phyloP scores from a whole-genome alignment of 2,797 vertebrate species.

The Sciurus vulgaris region DNA sequence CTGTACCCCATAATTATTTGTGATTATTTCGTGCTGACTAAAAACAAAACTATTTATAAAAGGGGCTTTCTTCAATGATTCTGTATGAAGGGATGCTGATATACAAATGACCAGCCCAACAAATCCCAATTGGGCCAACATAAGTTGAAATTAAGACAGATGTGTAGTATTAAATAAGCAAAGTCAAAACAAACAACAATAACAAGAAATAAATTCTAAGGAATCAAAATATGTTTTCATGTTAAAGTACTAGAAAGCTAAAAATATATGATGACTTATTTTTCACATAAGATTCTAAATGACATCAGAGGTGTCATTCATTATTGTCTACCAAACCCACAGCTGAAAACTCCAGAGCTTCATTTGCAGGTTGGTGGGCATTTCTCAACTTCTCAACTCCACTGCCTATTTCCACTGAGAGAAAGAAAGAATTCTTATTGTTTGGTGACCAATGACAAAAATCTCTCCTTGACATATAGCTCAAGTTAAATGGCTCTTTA shows the following conservation, averaged over 20 bases:
- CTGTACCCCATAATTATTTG: not conserved
- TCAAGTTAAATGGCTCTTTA: constrained; percentile 46
- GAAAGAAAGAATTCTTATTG: constrained; percentile 19
- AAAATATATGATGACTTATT: constrained; percentile 34
- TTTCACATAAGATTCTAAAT: constrained; percentile 53
- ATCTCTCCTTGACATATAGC: not conserved
- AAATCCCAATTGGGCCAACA: constrained; percentile 65
- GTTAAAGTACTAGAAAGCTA: constrained; percentile 70
- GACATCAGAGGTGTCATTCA: constrained; percentile 50
- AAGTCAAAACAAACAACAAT: not conserved
- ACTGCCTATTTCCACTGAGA: constrained; percentile 36
- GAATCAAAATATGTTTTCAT: constrained; percentile 44
- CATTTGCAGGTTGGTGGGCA: constrained; percentile 5
- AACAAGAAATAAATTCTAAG: constrained; percentile 7
- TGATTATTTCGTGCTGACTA: not conserved
- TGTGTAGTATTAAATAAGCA: not conserved
- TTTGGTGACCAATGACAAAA: constrained; percentile 51
- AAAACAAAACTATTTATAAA: not conserved
- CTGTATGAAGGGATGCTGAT: constrained; percentile 73
- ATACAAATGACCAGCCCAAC: constrained; percentile 69
- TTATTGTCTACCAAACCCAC: constrained; percentile 51
- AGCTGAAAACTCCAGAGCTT: constrained; percentile 52
- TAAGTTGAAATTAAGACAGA: constrained; percentile 32
- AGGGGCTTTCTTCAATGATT: constrained; percentile 68
- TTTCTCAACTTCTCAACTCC: constrained; percentile 18